These are phyloP conservation scores for Indicator maculatus DNA, from an alignment of 2,113 vertebrate species.

Conservation along the genomic window DNA sequence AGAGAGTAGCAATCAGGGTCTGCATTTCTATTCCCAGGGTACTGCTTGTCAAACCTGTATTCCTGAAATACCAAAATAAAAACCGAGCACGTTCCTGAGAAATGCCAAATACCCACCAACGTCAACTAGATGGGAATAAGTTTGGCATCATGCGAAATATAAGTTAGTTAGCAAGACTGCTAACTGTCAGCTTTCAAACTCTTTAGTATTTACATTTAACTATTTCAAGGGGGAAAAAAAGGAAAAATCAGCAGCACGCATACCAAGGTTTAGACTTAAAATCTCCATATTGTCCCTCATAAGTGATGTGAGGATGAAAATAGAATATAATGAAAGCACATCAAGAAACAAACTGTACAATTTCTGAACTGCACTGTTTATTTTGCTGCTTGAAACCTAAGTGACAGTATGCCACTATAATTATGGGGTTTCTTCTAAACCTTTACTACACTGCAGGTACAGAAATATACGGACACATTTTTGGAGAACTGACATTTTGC, in stretches of 20 bases:
- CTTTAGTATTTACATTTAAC: neutral
- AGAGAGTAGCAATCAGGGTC: neutral
- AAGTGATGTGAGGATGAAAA: neutral
- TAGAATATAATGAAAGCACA: constrained; percentile 62
- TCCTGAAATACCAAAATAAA: neutral
- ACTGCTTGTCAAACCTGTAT: neutral
- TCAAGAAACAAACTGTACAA: constrained; percentile 81
- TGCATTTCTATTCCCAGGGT: neutral
- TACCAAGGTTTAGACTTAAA: neutral
- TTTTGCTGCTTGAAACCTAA: constrained; percentile 88
- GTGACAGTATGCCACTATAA: constrained; percentile 84
- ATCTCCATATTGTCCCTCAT: neutral
- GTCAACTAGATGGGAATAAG: neutral
- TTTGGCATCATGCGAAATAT: neutral
- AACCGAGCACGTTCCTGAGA: neutral
- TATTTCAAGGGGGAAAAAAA: neutral
- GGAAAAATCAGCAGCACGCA: neutral
- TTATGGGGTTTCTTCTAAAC: constrained; percentile 80
- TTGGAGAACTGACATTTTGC: constrained; percentile 84
- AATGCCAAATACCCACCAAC: neutral
- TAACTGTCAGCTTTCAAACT: neutral
- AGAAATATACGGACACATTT: constrained; percentile 84
- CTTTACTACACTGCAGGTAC: constrained; percentile 86
- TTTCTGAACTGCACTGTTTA: constrained; percentile 88
- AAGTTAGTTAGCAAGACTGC: neutral